phyloP scores from a whole-genome alignment of 1,140 invertebrate genomes.

The Tetramorium parvispinum region DNA sequence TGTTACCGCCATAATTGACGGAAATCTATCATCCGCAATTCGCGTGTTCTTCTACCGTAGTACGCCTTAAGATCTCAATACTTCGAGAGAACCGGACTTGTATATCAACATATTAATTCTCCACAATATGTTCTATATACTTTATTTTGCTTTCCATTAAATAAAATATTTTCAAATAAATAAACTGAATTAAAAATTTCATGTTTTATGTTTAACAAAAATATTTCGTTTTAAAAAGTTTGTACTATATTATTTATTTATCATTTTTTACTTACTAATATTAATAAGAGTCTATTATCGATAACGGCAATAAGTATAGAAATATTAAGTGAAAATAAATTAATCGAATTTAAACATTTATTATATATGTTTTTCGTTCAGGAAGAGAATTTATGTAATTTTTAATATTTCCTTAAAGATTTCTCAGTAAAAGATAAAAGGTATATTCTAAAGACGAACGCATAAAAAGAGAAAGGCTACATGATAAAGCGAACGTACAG shows the following conservation, averaged over 20 bases:
- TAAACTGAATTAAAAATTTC: background rate
- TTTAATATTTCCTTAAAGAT: background rate
- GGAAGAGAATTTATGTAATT: background rate
- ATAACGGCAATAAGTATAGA: background rate
- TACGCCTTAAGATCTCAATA: background rate
- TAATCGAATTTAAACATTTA: no score
- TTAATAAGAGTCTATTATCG: background rate
- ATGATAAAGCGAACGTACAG: slow-evolving; percentile 75
- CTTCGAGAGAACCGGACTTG: background rate
- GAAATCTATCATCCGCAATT: slow-evolving; percentile 85
- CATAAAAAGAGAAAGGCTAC: slow-evolving; percentile 71
- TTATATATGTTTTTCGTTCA: background rate
- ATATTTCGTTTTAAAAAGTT: background rate
- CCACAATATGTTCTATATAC: background rate
- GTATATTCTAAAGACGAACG: slow-evolving; percentile 34
- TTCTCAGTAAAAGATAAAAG: background rate
- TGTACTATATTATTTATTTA: background rate
- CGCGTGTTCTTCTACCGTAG: slow-evolving; percentile 66
- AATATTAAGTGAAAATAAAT: background rate
- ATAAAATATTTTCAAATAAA: background rate
- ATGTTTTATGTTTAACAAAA: background rate
- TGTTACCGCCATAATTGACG: slow-evolving; percentile 86
- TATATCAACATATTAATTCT: background rate
- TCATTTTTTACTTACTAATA: background rate
- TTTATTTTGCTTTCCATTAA: background rate